phyloP scores from a whole-genome alignment of 2,113 vertebrate genomes.

The Mastomys natalensis region DNA sequence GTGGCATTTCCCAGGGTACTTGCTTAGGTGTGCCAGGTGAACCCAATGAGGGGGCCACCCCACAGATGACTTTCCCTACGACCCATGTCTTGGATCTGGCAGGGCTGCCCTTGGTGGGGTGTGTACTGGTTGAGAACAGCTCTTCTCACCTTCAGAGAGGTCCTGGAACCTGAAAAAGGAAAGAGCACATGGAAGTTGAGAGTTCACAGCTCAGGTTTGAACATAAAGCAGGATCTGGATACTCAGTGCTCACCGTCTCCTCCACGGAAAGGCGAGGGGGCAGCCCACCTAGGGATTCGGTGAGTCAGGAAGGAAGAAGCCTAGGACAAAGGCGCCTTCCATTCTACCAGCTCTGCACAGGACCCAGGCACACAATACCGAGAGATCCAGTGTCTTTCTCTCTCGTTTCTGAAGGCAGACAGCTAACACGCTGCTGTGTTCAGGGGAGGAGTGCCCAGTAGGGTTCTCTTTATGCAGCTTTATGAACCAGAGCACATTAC shows the following conservation, averaged over 20 bases:
- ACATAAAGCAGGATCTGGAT: neutral
- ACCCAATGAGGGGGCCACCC: neutral
- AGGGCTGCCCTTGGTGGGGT: too few species aligned
- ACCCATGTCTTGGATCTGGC: rapidly evolving
- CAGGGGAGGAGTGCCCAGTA: rapidly evolving
- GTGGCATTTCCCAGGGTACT: neutral
- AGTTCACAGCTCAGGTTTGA: neutral
- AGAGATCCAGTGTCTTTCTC: rapidly evolving
- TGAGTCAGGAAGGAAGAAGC: neutral
- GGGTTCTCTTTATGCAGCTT: rapidly evolving
- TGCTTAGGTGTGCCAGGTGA: neutral
- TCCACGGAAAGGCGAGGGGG: neutral
- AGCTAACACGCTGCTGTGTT: neutral
- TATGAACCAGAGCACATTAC: rapidly evolving
- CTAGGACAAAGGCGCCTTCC: rapidly evolving
- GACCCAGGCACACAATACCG: too few species aligned
- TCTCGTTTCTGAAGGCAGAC: neutral
- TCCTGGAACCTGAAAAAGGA: constrained; percentile 90
- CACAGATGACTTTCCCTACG: neutral
- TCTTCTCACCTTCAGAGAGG: constrained; percentile 91
- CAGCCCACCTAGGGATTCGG: neutral
- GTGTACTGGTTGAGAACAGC: neutral
- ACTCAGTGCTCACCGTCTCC: neutral
- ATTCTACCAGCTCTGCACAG: neutral
- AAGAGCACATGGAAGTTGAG: neutral